Evolutionary conservation across 1,140 invertebrate species (phyloP).

Genomic region (Drosophila rhopaloa): DNA sequence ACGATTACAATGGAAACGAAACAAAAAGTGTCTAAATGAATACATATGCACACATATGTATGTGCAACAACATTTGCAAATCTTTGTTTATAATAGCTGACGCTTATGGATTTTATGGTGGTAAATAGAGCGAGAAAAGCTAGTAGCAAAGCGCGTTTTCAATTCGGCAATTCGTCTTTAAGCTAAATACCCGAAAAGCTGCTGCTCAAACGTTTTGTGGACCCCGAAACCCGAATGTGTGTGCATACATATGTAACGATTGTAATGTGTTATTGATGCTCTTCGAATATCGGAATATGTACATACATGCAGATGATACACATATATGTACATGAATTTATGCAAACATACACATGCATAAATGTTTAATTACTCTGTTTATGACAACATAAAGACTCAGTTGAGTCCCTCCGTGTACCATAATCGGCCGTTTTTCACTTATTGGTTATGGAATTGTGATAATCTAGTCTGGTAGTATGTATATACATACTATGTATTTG

Average conservation of each 20-base stretch:
- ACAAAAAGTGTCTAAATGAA: conserved; percentile 50
- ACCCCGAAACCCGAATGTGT: conserved; percentile 29
- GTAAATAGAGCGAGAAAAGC: conserved; percentile 48
- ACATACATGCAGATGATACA: conserved; percentile 4
- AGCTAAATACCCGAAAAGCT: conserved; percentile 14
- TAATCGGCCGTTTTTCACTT: conserved; percentile 19
- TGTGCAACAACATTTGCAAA: conserved; percentile 77
- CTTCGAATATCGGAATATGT: conserved; percentile 17
- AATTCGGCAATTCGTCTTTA: conserved; percentile 20
- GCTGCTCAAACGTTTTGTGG: conserved; percentile 40
- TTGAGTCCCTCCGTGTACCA: conserved; percentile 4
- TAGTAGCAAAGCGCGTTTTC: conserved; percentile 35
- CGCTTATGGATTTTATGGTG: conserved; percentile 73
- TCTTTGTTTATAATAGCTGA: conserved; percentile 77
- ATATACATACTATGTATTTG: conserved; percentile 12
- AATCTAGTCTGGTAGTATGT: conserved; percentile 29
- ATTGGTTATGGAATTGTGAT: conserved; percentile 42
- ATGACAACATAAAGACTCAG: conserved; percentile 40
- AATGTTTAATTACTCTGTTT: conserved; percentile 64
- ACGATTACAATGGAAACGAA: conserved; percentile 27
- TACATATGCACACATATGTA: conserved; percentile 56
- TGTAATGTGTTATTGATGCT: conserved; percentile 70
- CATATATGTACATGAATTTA: conserved; percentile 1
- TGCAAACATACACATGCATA: conserved; percentile 26
- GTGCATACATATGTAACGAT: conserved; percentile 62